Conservation (phyloP, 2,113 vertebrate species). For the Geococcyx californianus region DNA sequence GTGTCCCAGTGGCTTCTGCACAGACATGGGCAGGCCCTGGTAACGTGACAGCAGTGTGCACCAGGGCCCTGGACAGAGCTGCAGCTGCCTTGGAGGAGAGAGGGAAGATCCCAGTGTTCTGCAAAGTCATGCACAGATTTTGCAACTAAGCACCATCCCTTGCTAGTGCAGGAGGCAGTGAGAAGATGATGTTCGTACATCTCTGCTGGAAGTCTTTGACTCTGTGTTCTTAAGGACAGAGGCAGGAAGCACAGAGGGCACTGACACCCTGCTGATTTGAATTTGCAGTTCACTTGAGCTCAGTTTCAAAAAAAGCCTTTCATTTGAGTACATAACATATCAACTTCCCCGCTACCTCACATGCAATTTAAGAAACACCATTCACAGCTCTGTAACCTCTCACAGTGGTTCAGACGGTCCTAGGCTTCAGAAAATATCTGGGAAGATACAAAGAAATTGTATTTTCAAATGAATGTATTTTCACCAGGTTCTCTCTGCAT, state of each 20-base stretch:
- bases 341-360: conserved; percentile 54
- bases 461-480: conserved; percentile 69
- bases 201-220: conserved; percentile 69
- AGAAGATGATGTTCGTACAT: conserved; percentile 22
- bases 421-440: conserved; percentile 9
- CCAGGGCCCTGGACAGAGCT: fast-evolving
- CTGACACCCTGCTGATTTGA: conserved; percentile 63
- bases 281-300: conserved; percentile 69
- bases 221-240: conserved; percentile 57
- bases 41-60: fast-evolving
- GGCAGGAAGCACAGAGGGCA: conserved; percentile 64
- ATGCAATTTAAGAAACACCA: conserved; percentile 47
- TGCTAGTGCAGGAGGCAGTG: not conserved
- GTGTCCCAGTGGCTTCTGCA: not conserved
- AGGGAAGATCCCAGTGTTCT: not conserved
- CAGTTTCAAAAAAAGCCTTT: conserved; percentile 68
- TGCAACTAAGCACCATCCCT: not conserved
- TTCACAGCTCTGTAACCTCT: conserved; percentile 69
- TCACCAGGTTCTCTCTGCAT: conserved; percentile 56
- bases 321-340: conserved; percentile 74
- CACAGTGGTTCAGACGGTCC: conserved; percentile 26
- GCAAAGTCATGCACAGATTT: not conserved
- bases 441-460: conserved; percentile 63
- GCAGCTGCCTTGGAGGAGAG: not conserved
- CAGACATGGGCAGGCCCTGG: not conserved